A percentile compares a stretch with the other conserved stretches of the same genome.
These are phyloP conservation scores for Muntiacus muntjak DNA, from an alignment of 2,113 vertebrate species.

Conservation along the genomic window DNA sequence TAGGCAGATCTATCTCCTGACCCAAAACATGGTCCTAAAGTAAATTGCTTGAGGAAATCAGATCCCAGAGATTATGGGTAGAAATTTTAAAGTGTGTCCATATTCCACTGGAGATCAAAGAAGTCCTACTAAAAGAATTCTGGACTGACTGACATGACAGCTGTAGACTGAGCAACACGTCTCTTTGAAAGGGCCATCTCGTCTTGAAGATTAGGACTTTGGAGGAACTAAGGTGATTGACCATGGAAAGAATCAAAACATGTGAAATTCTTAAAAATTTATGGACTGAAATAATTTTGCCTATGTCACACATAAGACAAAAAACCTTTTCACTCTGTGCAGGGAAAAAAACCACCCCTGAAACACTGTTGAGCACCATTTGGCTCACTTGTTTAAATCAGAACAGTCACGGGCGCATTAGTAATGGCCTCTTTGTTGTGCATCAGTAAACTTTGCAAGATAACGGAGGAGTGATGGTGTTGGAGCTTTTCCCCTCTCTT, in stretches of 20 bases:
- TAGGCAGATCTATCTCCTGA: neutral
- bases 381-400: neutral
- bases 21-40: neutral
- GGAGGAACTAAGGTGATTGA: neutral
- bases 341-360: neutral
- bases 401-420: accelerated
- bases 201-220: neutral
- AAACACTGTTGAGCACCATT: neutral
- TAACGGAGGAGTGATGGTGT: neutral
- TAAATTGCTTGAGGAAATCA: neutral
- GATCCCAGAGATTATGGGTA: neutral
- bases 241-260: neutral
- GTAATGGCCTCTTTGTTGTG: neutral
- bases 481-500: neutral
- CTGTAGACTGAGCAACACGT: neutral
- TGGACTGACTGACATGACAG: neutral
- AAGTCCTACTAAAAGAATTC: neutral
- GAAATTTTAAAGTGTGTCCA: neutral
- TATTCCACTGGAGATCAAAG: neutral
- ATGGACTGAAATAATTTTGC: neutral
- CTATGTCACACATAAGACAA: neutral
- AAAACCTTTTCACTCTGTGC: neutral
- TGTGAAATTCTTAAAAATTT: neutral
- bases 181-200: neutral
- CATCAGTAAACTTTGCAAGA: neutral